Conservation (phyloP, 2,797 vertebrate species). For the Sebastiscus tertius region DNA sequence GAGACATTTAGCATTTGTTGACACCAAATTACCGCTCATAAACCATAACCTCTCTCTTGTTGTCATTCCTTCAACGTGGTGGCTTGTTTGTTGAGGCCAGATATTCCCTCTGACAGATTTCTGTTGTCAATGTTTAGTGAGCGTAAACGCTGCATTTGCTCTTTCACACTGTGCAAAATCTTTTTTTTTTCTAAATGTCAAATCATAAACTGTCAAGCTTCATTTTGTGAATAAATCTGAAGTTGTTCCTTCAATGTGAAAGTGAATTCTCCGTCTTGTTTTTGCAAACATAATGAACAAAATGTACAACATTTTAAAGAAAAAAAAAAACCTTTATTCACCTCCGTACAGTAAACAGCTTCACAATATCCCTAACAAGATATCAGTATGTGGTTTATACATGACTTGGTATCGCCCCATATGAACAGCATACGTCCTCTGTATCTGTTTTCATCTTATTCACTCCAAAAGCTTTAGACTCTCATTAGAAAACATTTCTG, state of each 20-base stretch:
- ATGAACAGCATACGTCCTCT: constrained; percentile 39
- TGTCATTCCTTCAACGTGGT: background rate
- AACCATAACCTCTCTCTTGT: background rate
- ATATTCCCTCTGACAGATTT: background rate
- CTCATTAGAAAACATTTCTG: constrained; percentile 66
- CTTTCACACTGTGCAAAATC: background rate
- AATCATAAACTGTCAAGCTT: background rate
- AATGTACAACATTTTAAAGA: constrained; percentile 33
- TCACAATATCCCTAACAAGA: constrained; percentile 55
- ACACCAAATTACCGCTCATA: background rate
- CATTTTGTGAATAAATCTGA: constrained; percentile 63
- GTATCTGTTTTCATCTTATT: constrained; percentile 35
- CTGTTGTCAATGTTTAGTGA: background rate
- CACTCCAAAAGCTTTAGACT: constrained; percentile 57
- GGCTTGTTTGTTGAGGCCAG: background rate
- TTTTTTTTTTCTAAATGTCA: background rate
- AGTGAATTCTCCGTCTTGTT: background rate
- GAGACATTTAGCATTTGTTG: background rate
- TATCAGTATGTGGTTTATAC: constrained; percentile 41
- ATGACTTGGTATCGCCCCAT: constrained; percentile 36
- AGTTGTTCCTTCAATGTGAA: constrained; percentile 24
- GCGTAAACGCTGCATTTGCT: background rate
- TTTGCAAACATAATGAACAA: background rate
- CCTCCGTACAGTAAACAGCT: constrained; percentile 64
- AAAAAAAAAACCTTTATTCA: constrained; percentile 74